Evolutionary conservation across 2,113 vertebrate species (phyloP).

Genomic region (Ammodytes marinus): DNA sequence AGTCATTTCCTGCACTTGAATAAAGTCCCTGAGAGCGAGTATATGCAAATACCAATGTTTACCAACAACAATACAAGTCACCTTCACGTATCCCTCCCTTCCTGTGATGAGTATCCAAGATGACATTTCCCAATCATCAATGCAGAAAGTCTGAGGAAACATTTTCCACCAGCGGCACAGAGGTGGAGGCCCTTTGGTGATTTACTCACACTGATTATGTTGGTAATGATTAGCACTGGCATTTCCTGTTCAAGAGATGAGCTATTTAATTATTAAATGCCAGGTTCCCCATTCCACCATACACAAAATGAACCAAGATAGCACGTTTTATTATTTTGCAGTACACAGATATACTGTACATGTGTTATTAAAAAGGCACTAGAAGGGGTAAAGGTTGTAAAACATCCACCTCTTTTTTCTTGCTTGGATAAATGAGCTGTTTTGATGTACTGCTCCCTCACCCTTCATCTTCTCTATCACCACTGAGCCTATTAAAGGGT

Average conservation of each 20-base stretch:
- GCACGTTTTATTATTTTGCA: neutral
- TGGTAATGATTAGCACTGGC: constrained; percentile 49
- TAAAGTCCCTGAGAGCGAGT: neutral
- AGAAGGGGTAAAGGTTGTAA: neutral
- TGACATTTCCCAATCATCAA: constrained; percentile 2
- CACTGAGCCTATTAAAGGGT: constrained; percentile 26
- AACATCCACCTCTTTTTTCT: neutral
- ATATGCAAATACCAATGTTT: constrained; percentile 1
- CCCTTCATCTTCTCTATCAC: neutral
- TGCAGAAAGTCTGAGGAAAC: constrained; percentile 31
- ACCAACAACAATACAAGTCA: neutral
- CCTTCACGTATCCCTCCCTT: neutral
- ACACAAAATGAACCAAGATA: neutral
- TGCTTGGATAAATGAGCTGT: neutral
- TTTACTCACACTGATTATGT: constrained; percentile 42
- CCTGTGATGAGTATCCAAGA: constrained; percentile 9
- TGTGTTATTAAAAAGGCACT: neutral
- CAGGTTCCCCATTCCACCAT: neutral
- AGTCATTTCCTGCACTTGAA: neutral
- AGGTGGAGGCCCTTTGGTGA: constrained; percentile 46
- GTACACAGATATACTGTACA: neutral
- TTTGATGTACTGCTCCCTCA: neutral
- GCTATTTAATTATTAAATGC: constrained; percentile 22
- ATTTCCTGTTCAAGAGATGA: constrained; percentile 37
- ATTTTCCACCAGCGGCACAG: constrained; percentile 12